Evolutionary conservation across 2,113 vertebrate genomes (phyloP), one percentile per base, ranked within the genome.

Genomic region (Sterrhoptilus dennistouni): DNA sequence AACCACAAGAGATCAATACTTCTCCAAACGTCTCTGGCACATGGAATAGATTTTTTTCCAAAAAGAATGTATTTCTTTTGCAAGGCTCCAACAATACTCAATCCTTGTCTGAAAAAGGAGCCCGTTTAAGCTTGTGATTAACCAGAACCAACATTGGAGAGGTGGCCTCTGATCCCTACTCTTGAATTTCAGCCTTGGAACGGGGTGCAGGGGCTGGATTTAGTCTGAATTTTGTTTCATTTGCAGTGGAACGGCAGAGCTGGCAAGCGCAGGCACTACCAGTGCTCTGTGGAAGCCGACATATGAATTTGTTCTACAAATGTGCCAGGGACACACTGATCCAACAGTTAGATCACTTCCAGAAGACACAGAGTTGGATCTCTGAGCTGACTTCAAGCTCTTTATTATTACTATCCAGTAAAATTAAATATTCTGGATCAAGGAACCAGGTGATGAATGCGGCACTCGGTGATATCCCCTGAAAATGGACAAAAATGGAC

Each of bases 271-370:
- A 94, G 90, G 83, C 60, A 94, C 92, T 93, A 89, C 93, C 88
- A 96, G 80, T 87, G 90, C 95, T 96, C 88, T 94, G 83, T 95
- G 90, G 95, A 95, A 96, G 86, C 88, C 1, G 16, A 89, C 95
- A 96, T 86, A 95, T 90, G 93, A 96, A 69, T 96, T 95, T 95
- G 92, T 94, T 97, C 95, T 95, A 86, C 92, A 93, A 96, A 95
- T 96, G 92, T 96, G 96, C 96, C 96, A 96, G 93, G 95, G 93
- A 96, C 93, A 94, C 71, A 21, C 83, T 96, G 96, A 97, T 97
- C 96, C 95, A 96, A 94, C 85, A 96, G 95, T 74, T 59, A 92
- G 93, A 95, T 96, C 92, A 71, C 40, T 97, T 97, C 95, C 95
- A 96, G 95, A 87, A 96, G 93, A 96, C 90, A 87, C 36, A 61